Percentiles rank a stretch among this genome's conserved stretches.
Conservation (phyloP, 2,888 invertebrate species). For the Beris chalybata region DNA sequence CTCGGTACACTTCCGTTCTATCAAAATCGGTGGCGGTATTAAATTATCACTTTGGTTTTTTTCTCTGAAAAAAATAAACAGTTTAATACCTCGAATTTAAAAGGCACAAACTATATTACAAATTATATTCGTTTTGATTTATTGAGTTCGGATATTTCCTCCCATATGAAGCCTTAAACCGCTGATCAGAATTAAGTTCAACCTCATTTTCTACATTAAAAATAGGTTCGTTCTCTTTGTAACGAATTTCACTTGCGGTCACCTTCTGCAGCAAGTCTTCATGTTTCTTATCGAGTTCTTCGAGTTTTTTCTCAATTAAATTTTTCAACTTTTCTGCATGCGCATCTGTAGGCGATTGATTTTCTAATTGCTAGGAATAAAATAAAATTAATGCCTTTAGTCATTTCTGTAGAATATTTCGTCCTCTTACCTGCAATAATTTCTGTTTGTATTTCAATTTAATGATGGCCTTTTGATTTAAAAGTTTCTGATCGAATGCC, state of each 20-base stretch:
- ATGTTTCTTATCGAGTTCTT: conserved; percentile 48
- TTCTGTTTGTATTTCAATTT: conserved; percentile 49
- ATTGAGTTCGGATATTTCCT: neutral
- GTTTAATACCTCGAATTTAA: neutral
- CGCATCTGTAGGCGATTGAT: neutral
- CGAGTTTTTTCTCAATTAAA: conserved; percentile 45
- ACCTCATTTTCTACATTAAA: neutral
- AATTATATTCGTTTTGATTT: neutral
- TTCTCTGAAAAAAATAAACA: conserved; percentile 1
- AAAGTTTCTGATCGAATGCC: conserved; percentile 47
- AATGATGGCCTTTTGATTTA: conserved; percentile 48
- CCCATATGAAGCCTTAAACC: neutral
- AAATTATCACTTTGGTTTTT: neutral
- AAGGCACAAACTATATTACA: neutral
- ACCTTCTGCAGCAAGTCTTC: conserved; percentile 46
- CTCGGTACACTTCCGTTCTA: neutral
- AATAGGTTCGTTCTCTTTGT: neutral
- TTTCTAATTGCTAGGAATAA: conserved; percentile 12
- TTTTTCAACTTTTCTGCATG: conserved; percentile 41
- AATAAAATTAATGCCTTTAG: too few relatives aligned
- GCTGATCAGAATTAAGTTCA: neutral
- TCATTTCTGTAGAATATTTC: neutral
- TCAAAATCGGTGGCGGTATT: neutral
- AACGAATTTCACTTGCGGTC: conserved; percentile 8
- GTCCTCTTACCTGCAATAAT: conserved; percentile 45